These are phyloP conservation scores for Lamellibrachia satsuma DNA, from an alignment of 2,888 invertebrate genomes.

Conservation along the genomic window DNA sequence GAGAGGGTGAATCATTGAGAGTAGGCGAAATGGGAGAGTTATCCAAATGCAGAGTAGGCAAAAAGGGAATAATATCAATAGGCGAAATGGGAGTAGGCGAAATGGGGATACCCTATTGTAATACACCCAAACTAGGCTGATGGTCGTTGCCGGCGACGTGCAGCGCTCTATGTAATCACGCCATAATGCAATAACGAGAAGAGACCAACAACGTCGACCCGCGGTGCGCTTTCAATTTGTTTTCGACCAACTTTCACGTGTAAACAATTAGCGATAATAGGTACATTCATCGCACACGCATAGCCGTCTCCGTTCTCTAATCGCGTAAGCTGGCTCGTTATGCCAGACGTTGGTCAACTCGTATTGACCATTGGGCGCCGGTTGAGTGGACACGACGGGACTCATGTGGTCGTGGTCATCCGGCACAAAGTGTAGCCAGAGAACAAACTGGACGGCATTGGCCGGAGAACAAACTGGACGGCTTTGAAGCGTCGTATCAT, in stretches of 20 bases:
- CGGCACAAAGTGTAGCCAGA: background rate
- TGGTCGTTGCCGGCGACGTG: background rate
- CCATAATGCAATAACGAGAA: background rate
- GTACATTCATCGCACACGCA: background rate
- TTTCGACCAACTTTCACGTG: slow-evolving; percentile 5
- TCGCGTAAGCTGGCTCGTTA: background rate
- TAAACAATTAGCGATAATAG: slow-evolving; percentile 17
- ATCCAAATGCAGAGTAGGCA: no score
- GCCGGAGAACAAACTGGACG: background rate
- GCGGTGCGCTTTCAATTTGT: background rate
- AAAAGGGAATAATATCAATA: no score
- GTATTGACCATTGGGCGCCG: background rate
- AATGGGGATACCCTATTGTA: no score
- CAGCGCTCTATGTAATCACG: background rate
- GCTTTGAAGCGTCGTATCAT: no score
- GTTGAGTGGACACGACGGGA: background rate
- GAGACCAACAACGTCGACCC: background rate
- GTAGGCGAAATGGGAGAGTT: no score
- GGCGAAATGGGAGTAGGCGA: no score
- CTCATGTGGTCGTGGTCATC: background rate
- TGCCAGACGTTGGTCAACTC: slow-evolving; percentile 3
- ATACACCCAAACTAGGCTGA: background rate
- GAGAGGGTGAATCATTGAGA: no score
- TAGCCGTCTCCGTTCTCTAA: background rate
- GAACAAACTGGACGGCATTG: background rate